Percentiles rank a stretch among this genome's conserved stretches.
Conservation (phyloP, 2,888 invertebrate species). For the Pseudococcus longispinus region DNA sequence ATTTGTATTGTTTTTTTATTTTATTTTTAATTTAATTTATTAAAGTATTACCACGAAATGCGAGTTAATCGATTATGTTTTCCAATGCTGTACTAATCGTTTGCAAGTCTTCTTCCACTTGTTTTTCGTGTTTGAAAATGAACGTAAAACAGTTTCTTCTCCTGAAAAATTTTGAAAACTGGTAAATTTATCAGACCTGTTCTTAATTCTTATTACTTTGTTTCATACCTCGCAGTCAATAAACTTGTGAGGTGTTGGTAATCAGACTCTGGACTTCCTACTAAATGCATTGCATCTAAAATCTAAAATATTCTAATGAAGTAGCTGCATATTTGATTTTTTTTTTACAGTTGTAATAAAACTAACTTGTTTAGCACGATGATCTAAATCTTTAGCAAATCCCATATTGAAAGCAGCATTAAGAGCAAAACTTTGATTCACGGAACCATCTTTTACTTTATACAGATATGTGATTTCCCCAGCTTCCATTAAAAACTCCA, state of each 20-base stretch:
- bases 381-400: conserved; percentile 66
- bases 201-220: neutral
- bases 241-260: neutral
- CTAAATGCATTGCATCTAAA: neutral
- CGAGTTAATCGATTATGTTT: neutral
- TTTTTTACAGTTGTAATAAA: neutral
- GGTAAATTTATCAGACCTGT: neutral
- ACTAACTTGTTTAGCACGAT: conserved; percentile 66
- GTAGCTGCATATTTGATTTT: too few species aligned
- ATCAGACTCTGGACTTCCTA: neutral
- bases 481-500: conserved; percentile 63
- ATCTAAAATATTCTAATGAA: neutral
- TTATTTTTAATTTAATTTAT: conserved; percentile 19
- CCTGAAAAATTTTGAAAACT: neutral
- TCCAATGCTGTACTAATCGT: neutral
- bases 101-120: neutral
- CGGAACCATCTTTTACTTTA: conserved; percentile 70
- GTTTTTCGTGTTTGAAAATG: neutral
- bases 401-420: conserved; percentile 71
- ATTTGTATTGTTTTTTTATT: conserved; percentile 52
- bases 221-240: neutral
- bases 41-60: neutral
- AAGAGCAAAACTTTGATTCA: conserved; percentile 71
- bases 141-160: neutral
- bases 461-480: conserved; percentile 73